These are phyloP conservation scores for Phataginus tetradactyla DNA, from an alignment of 2,797 vertebrate genomes.

Conservation along the genomic window DNA sequence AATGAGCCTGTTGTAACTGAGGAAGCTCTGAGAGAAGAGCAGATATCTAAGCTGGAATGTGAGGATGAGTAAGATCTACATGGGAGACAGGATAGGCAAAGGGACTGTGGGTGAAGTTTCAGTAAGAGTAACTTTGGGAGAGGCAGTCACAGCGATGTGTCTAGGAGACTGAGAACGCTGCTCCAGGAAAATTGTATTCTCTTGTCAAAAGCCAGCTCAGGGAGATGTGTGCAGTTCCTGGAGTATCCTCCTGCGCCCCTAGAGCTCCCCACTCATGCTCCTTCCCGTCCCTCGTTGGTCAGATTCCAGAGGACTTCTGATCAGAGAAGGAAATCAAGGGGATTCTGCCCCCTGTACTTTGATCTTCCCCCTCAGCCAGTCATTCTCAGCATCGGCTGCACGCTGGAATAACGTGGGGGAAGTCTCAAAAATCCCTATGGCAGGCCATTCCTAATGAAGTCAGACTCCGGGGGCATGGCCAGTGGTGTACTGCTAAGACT, in stretches of 20 bases:
- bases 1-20: neutral
- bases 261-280: rapidly evolving
- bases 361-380: neutral
- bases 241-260: neutral
- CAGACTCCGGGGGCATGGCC: neutral
- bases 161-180: neutral
- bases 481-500: neutral
- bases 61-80: neutral
- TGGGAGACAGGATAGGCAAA: neutral
- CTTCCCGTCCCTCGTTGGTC: neutral
- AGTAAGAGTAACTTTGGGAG: neutral
- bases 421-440: neutral
- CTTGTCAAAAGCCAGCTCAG: neutral
- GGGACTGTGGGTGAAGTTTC: neutral
- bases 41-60: neutral
- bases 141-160: neutral
- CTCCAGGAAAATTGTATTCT: neutral
- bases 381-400: neutral
- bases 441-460: neutral
- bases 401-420: neutral
- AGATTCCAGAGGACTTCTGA: neutral
- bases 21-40: neutral
- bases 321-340: conserved; percentile 8
- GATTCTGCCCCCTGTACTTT: neutral
- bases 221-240: neutral